Percentiles rank a stretch among this genome's conserved stretches.
These are phyloP conservation scores for Endomychus coccineus DNA, from an alignment of 2,888 invertebrate genomes.

Conservation along the genomic window DNA sequence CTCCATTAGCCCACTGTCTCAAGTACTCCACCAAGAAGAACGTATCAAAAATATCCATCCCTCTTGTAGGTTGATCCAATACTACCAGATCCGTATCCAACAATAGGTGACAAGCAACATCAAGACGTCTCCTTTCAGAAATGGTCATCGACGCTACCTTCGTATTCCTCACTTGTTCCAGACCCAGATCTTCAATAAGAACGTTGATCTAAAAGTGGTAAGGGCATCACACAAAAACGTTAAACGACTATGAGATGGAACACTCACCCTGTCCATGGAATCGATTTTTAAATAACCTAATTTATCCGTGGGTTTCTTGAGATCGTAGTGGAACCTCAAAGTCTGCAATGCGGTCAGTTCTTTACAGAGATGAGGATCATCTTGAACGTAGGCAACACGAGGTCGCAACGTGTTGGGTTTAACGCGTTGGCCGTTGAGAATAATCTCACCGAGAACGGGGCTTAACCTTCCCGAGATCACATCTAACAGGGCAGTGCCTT, in stretches of 20 bases:
- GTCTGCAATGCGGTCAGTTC: conserved; percentile 88
- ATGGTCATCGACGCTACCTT: conserved; percentile 78
- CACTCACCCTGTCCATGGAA: conserved; percentile 62
- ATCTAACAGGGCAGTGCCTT: conserved; percentile 80
- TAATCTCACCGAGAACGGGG: conserved; percentile 62
- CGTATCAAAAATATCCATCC: conserved; percentile 92
- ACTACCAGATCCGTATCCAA: conserved; percentile 81
- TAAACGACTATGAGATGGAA: not conserved
- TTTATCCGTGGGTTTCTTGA: conserved; percentile 57
- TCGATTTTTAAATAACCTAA: conserved; percentile 61
- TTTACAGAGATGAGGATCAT: conserved; percentile 70
- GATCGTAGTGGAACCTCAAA: conserved; percentile 72
- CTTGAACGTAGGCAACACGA: conserved; percentile 68
- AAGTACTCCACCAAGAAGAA: conserved; percentile 92
- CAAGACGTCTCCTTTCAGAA: conserved; percentile 79
- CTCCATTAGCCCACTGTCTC: conserved; percentile 73
- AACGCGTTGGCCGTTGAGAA: conserved; percentile 81
- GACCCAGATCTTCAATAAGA: conserved; percentile 82
- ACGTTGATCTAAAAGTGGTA: conserved; percentile 61
- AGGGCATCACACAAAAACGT: not conserved
- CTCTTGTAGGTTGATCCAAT: conserved; percentile 80
- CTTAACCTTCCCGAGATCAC: conserved; percentile 68
- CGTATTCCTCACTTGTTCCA: conserved; percentile 83
- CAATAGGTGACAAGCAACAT: conserved; percentile 82
- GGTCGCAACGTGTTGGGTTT: conserved; percentile 61